A percentile compares a stretch with the other conserved stretches of the same genome.
Evolutionary conservation across 2,797 vertebrate species (phyloP).

Genomic region (Hydrocynus forskahlii): DNA sequence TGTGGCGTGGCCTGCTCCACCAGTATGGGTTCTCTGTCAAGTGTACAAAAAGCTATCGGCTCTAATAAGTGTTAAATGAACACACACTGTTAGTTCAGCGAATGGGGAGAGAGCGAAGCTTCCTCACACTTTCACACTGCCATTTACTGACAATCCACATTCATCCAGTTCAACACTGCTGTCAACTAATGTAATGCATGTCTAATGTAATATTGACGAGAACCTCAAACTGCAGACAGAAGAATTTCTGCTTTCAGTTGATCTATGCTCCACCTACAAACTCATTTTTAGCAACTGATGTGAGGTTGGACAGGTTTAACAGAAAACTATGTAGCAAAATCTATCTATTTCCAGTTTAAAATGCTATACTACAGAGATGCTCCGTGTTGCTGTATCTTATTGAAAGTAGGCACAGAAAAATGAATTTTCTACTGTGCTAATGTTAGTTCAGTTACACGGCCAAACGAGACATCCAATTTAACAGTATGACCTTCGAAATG

Average conservation of each 20-base stretch:
- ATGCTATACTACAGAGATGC: too few relatives aligned
- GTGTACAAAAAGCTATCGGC: constrained; percentile 76
- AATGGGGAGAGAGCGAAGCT: neutral
- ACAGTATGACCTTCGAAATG: too few relatives aligned
- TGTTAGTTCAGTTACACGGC: too few relatives aligned
- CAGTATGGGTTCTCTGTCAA: constrained; percentile 72
- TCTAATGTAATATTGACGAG: neutral
- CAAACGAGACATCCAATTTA: too few relatives aligned
- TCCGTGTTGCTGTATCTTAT: too few relatives aligned
- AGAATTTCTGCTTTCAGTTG: neutral
- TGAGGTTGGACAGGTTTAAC: neutral
- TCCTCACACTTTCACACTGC: constrained; percentile 30
- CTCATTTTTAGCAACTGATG: neutral
- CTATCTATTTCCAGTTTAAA: too few relatives aligned
- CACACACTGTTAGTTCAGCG: constrained; percentile 28
- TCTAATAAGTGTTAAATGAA: constrained; percentile 77
- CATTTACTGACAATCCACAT: constrained; percentile 14
- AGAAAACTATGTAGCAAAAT: neutral
- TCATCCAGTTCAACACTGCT: neutral
- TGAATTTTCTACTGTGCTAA: too few relatives aligned
- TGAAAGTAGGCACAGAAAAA: too few relatives aligned
- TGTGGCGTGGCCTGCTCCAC: constrained; percentile 60
- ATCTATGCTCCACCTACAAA: neutral
- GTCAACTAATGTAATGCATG: neutral
- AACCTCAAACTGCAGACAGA: constrained; percentile 1